These are phyloP conservation scores for Scopus umbretta DNA, from an alignment of 2,113 vertebrate genomes.

Conservation along the genomic window DNA sequence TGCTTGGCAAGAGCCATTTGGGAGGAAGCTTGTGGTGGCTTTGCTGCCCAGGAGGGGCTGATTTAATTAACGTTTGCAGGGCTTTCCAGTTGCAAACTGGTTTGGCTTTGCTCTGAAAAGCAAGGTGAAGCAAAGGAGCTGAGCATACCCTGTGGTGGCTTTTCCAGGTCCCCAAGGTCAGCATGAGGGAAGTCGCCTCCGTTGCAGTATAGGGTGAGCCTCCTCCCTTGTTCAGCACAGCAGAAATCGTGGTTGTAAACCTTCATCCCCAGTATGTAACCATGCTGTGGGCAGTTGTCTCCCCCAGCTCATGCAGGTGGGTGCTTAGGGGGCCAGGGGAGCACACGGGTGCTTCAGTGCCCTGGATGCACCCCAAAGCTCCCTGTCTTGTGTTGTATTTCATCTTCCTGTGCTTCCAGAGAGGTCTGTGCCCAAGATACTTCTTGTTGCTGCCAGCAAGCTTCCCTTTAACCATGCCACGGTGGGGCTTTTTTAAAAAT, in stretches of 20 bases:
- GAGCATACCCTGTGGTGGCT: not conserved
- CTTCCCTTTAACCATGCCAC: not conserved
- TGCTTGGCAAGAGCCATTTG: not conserved
- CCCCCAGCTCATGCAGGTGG: not conserved
- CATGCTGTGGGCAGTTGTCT: not conserved
- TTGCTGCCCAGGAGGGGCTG: not conserved
- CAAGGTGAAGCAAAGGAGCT: not conserved
- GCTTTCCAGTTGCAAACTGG: not conserved
- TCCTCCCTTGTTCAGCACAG: not conserved
- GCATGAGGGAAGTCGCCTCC: fast-evolving
- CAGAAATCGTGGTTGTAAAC: not conserved
- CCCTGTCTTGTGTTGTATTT: not conserved
- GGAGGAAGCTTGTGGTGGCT: not conserved
- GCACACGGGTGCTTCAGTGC: not conserved
- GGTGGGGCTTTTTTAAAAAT: not conserved
- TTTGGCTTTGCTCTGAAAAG: not conserved
- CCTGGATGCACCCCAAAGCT: not conserved
- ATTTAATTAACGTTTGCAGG: not conserved
- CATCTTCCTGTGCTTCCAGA: not conserved
- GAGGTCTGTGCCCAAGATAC: not conserved
- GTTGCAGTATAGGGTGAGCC: not conserved
- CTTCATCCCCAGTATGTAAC: fast-evolving
- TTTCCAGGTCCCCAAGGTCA: not conserved
- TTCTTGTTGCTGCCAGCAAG: not conserved
- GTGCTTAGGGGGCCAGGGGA: not conserved